A percentile compares a stretch with the other conserved stretches of the same genome.
These are phyloP conservation scores for Nymphalis c-album DNA, from an alignment of 2,888 invertebrate genomes.

Conservation along the genomic window DNA sequence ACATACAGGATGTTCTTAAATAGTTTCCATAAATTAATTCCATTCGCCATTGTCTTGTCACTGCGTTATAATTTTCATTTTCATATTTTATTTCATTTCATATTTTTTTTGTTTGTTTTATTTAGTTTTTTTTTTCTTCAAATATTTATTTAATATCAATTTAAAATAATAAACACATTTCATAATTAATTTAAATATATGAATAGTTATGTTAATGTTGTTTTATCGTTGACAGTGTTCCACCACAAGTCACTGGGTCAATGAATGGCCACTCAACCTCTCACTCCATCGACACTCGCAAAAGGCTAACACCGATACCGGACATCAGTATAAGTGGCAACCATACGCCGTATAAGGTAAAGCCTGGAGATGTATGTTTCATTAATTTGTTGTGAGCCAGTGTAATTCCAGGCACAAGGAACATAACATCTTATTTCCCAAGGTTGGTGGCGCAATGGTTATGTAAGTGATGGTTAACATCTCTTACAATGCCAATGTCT, in stretches of 20 bases:
- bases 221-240: slow-evolving; percentile 53
- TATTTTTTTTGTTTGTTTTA: background rate
- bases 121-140: background rate
- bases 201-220: background rate
- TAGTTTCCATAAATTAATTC: slow-evolving; percentile 35
- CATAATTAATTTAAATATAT: too few species aligned
- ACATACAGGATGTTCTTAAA: slow-evolving; percentile 45
- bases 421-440: too few species aligned
- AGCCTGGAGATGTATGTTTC: too few species aligned
- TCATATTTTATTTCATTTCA: slow-evolving; percentile 16
- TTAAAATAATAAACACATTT: too few species aligned
- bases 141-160: too few species aligned
- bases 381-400: too few species aligned
- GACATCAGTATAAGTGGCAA: slow-evolving; percentile 85
- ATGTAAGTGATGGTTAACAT: too few species aligned
- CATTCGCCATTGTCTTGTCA: slow-evolving; percentile 70
- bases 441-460: too few species aligned
- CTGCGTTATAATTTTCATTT: slow-evolving; percentile 45
- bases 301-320: slow-evolving; percentile 85
- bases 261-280: slow-evolving; percentile 79
- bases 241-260: slow-evolving; percentile 66
- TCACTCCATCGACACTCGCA: slow-evolving; percentile 74
- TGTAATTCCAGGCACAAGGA: too few species aligned
- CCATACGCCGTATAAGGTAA: slow-evolving; percentile 87
- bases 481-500: too few species aligned